Conservation (phyloP, 2,113 vertebrate species). For the Anser cygnoides region DNA sequence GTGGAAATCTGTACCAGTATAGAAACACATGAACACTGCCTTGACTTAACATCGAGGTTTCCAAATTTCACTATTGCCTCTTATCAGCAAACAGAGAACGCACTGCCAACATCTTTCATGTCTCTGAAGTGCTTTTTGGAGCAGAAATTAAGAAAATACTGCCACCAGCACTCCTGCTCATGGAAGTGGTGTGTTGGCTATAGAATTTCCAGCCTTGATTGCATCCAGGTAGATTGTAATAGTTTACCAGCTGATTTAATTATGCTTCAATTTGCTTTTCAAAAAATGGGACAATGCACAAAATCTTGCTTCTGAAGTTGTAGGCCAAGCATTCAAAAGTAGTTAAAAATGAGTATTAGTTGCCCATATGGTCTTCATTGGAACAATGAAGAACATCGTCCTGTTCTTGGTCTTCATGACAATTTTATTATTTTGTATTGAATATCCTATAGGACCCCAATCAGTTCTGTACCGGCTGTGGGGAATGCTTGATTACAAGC, state of each 20-base stretch:
- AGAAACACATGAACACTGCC: fast-evolving
- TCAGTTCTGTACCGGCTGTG: neutral
- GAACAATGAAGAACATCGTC: no score
- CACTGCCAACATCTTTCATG: neutral
- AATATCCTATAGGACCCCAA: neutral
- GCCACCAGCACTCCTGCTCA: neutral
- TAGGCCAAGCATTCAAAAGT: neutral
- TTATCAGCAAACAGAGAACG: neutral
- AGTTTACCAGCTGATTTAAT: neutral
- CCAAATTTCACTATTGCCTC: neutral
- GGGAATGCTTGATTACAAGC: neutral
- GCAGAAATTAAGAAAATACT: neutral
- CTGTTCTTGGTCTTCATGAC: neutral
- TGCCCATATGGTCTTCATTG: neutral
- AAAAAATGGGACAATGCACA: neutral
- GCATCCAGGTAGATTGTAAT: neutral
- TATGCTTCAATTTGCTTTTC: neutral
- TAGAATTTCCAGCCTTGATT: neutral
- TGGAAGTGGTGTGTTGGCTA: neutral
- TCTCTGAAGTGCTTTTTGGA: neutral
- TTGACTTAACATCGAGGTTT: neutral
- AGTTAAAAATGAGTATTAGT: neutral
- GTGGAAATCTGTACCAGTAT: neutral
- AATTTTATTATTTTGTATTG: neutral
- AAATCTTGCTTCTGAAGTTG: neutral